Percentiles rank a stretch among this genome's conserved stretches.
phyloP scores from a whole-genome alignment of 2,888 invertebrate species.

The Andrena hattorfiana region DNA sequence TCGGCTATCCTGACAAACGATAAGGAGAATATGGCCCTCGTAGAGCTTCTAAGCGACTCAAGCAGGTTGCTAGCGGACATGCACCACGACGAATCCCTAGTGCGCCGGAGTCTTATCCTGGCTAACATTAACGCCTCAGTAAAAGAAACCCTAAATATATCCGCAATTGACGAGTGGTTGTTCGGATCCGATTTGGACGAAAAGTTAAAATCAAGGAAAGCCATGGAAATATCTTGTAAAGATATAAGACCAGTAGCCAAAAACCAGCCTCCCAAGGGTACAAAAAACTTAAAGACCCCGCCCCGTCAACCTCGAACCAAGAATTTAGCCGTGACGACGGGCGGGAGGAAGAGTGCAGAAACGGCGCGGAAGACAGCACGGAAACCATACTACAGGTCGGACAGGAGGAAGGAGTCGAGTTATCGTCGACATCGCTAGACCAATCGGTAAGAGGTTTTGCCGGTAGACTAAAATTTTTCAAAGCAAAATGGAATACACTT shows the following conservation, averaged over 20 bases:
- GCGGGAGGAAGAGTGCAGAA: not conserved
- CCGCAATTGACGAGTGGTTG: not conserved
- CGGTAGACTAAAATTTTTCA: not conserved
- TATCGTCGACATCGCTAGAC: not conserved
- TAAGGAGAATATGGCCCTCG: too few relatives aligned
- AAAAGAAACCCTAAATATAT: not conserved
- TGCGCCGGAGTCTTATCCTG: not conserved
- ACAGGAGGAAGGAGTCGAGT: not conserved
- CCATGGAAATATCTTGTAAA: not conserved
- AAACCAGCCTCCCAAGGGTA: not conserved
- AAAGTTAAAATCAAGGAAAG: not conserved
- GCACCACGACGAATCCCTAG: not conserved
- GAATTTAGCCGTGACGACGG: not conserved
- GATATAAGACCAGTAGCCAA: not conserved
- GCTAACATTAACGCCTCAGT: not conserved
- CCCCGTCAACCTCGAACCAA: not conserved
- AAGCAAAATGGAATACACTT: not conserved
- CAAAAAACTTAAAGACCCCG: not conserved
- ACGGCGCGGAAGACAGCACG: not conserved
- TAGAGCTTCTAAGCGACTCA: too few relatives aligned
- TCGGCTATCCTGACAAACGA: not conserved
- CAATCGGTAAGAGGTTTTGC: not conserved
- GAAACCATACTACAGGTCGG: not conserved
- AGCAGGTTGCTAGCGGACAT: not conserved
- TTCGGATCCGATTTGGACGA: not conserved